Percentiles rank a stretch among this genome's conserved stretches.
Conservation (phyloP, 1,140 invertebrate species). For the Acromyrmex echinatior region DNA sequence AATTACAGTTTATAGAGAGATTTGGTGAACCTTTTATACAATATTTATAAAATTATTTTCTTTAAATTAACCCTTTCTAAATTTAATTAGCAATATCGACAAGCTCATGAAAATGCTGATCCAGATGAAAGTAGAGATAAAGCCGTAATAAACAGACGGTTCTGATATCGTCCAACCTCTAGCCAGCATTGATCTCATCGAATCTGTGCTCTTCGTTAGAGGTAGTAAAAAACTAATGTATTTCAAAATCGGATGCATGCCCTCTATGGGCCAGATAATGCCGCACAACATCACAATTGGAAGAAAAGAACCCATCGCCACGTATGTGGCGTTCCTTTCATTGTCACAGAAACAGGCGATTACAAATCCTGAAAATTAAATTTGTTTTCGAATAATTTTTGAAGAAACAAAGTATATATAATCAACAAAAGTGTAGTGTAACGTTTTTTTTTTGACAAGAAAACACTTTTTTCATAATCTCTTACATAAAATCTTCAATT, state of each 20-base stretch:
- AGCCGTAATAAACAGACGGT: slow-evolving; percentile 94
- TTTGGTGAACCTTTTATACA: slow-evolving; percentile 2
- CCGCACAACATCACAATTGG: slow-evolving; percentile 96
- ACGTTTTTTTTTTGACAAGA: neutral
- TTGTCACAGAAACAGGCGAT: slow-evolving; percentile 95
- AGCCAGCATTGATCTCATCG: slow-evolving; percentile 94
- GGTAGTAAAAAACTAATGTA: slow-evolving; percentile 94
- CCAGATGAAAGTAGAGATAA: slow-evolving; percentile 94
- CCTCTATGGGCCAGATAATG: slow-evolving; percentile 94
- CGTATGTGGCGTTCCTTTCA: slow-evolving; percentile 96
- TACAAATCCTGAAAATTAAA: slow-evolving; percentile 91
- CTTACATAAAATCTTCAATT: neutral
- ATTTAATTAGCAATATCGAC: slow-evolving; percentile 93
- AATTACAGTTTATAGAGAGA: slow-evolving; percentile 18
- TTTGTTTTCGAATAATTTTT: neutral
- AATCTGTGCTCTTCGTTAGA: slow-evolving; percentile 97
- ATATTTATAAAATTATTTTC: neutral
- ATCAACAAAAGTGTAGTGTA: neutral
- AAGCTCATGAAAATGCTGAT: slow-evolving; percentile 93
- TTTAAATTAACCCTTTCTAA: slow-evolving; percentile 91
- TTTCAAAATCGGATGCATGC: slow-evolving; percentile 93
- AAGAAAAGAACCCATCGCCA: slow-evolving; percentile 97
- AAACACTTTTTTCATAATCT: neutral
- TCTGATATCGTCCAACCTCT: slow-evolving; percentile 94
- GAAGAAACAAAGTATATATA: slow-evolving; percentile 15